A percentile compares a stretch with the other conserved stretches of the same genome.
Evolutionary conservation across 2,888 invertebrate genomes (phyloP).

Genomic region (Hydrotaea diabolus): DNA sequence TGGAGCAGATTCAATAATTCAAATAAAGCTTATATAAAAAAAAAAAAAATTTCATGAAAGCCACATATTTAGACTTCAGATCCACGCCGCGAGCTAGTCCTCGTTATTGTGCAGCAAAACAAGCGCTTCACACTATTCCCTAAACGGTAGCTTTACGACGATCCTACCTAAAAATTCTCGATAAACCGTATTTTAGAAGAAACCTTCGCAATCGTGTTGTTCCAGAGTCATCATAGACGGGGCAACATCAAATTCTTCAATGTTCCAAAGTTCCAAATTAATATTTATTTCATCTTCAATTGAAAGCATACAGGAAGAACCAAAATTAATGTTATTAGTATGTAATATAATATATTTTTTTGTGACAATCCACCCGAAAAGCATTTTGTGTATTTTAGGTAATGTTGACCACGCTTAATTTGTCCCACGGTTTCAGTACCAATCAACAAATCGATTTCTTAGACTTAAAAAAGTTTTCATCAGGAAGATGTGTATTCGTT

Average conservation of each 20-base stretch:
- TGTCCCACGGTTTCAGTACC: conserved; percentile 57
- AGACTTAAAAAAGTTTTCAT: conserved; percentile 57
- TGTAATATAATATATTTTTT: conserved; percentile 43
- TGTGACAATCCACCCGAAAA: conserved; percentile 57
- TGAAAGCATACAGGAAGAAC: conserved; percentile 15
- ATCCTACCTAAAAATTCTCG: conserved; percentile 46
- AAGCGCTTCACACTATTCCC: conserved; percentile 14
- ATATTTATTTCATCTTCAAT: conserved; percentile 34
- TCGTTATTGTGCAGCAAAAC: conserved; percentile 36
- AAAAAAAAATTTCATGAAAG: conserved; percentile 46
- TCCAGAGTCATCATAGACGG: conserved; percentile 10
- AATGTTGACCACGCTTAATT: conserved; percentile 57
- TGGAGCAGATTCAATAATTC: too few species aligned
- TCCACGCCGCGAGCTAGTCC: conserved; percentile 24
- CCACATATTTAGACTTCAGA: conserved; percentile 37
- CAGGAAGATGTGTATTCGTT: conserved; percentile 51
- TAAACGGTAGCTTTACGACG: conserved; percentile 54
- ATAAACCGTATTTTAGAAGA: conserved; percentile 29
- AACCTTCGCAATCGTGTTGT: conserved; percentile 47
- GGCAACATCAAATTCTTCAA: conserved; percentile 10
- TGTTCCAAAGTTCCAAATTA: conserved; percentile 37
- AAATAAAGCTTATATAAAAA: too few species aligned
- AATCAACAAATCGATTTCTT: conserved; percentile 58
- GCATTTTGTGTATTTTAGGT: conserved; percentile 55
- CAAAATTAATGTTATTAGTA: background rate